Conservation (phyloP, 2,113 vertebrate genomes). For the Centropus unirufus region DNA sequence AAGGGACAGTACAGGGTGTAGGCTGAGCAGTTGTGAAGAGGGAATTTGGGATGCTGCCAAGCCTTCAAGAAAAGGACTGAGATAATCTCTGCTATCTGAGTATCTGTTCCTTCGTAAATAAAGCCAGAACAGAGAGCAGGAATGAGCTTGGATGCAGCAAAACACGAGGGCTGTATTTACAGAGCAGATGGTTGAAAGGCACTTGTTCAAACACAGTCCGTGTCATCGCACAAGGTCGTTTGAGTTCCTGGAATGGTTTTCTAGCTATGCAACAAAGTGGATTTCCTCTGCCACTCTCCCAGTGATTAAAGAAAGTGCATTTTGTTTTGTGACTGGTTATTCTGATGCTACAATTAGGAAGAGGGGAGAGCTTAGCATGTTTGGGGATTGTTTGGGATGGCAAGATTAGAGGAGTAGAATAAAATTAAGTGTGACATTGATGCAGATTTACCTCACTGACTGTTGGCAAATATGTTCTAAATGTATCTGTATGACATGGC, state of each 20-base stretch:
- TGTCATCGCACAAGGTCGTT: not conserved
- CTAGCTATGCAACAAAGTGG: not conserved
- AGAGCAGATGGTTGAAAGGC: not conserved
- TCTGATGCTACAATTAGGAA: not conserved
- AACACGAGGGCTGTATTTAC: not conserved
- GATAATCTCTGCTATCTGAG: not conserved
- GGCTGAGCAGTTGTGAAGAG: not conserved
- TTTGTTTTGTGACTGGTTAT: not conserved
- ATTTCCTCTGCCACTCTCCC: not conserved
- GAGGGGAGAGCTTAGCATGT: not conserved
- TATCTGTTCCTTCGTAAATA: not conserved
- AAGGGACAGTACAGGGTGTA: accelerated
- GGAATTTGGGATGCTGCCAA: not conserved
- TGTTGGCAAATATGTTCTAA: not conserved
- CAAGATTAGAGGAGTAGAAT: not conserved
- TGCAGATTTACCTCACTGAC: not conserved
- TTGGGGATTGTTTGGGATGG: not conserved
- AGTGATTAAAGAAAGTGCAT: not conserved
- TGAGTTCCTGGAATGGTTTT: not conserved
- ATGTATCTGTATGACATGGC: not conserved
- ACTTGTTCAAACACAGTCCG: not conserved
- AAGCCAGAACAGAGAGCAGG: not conserved
- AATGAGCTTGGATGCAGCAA: not conserved
- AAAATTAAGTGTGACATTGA: not conserved
- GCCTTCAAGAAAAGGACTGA: not conserved